These are phyloP conservation scores for Pomacea maculata DNA, from an alignment of 1,140 invertebrate species.

Conservation along the genomic window DNA sequence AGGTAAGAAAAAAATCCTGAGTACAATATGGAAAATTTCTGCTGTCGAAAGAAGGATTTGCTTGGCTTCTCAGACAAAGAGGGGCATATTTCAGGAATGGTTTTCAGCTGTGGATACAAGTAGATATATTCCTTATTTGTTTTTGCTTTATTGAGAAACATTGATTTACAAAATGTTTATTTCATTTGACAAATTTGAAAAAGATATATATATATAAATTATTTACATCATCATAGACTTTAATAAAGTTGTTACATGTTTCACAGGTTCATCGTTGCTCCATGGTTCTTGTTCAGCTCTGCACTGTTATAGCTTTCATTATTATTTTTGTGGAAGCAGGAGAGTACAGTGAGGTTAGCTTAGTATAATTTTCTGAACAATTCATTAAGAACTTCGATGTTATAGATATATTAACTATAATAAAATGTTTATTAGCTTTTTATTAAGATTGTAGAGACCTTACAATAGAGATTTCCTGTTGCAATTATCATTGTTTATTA, in stretches of 20 bases:
- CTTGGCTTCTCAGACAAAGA: not conserved
- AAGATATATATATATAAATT: no score
- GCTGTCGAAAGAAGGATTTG: not conserved
- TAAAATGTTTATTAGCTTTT: not conserved
- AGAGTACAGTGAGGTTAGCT: slow-evolving; percentile 51
- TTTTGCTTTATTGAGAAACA: no score
- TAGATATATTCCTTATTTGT: not conserved
- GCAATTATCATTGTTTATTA: no score
- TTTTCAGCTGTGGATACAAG: not conserved
- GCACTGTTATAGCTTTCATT: slow-evolving; percentile 53
- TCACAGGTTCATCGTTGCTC: slow-evolving; percentile 52
- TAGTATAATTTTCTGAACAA: not conserved
- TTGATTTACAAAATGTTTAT: not conserved
- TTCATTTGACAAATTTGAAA: not conserved
- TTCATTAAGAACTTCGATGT: not conserved
- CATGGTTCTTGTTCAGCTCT: slow-evolving; percentile 46
- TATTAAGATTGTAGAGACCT: not conserved
- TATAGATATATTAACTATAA: not conserved
- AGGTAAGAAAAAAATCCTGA: slow-evolving; percentile 41
- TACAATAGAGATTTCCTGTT: no score
- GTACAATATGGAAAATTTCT: not conserved
- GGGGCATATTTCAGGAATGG: not conserved
- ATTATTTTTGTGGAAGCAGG: slow-evolving; percentile 54
- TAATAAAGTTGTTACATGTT: slow-evolving; percentile 6
- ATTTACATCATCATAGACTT: not conserved